phyloP scores from a whole-genome alignment of 2,113 vertebrate genomes.

The Empidonax alnorum region DNA sequence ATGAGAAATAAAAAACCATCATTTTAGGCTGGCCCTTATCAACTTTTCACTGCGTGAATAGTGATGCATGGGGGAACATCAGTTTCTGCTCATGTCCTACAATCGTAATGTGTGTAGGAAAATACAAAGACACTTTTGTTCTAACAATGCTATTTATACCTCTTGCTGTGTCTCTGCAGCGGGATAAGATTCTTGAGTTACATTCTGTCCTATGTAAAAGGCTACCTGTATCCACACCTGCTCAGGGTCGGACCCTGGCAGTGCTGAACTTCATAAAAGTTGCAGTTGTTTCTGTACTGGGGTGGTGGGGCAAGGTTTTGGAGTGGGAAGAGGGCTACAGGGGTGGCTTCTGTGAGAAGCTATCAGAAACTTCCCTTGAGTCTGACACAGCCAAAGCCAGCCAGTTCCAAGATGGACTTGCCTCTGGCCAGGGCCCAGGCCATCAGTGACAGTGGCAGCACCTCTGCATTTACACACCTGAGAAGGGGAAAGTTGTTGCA shows the following conservation, averaged over 20 bases:
- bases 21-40: not conserved
- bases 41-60: not conserved
- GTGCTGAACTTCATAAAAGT: not conserved
- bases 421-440: not conserved
- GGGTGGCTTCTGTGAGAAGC: not conserved
- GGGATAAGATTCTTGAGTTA: not conserved
- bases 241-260: not conserved
- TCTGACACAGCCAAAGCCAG: not conserved
- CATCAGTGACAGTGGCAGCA: not conserved
- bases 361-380: accelerated
- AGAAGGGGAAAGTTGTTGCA: not conserved
- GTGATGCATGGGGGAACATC: not conserved
- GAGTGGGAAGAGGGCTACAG: not conserved
- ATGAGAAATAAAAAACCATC: not conserved
- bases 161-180: not conserved
- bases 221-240: not conserved
- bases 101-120: not conserved
- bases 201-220: not conserved
- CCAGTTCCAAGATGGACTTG: not conserved
- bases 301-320: not conserved
- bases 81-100: not conserved
- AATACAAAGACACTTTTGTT: not conserved
- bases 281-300: not conserved
- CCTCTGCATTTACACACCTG: not conserved
- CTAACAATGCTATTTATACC: not conserved